phyloP scores from a whole-genome alignment of 2,797 vertebrate genomes.

The Monodelphis domestica region DNA sequence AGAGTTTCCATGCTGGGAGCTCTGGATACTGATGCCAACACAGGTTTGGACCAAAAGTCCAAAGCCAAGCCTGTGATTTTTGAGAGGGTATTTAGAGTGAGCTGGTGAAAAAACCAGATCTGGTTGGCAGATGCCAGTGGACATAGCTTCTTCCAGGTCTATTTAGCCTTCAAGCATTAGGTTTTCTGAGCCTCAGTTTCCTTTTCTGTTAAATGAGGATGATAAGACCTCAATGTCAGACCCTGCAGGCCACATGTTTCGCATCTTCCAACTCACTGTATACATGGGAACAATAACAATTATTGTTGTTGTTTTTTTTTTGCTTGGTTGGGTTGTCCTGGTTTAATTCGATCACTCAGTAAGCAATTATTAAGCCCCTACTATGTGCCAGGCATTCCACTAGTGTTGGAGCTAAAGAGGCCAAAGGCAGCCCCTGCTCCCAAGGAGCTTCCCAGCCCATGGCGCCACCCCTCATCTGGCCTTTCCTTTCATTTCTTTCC shows the following conservation, averaged over 20 bases:
- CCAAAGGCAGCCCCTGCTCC: neutral
- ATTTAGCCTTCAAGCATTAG: no score
- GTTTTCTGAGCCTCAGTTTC: neutral
- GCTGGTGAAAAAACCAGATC: no score
- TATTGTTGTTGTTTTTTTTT: neutral
- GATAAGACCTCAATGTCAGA: neutral
- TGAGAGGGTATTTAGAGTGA: neutral
- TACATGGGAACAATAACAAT: neutral
- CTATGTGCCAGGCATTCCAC: neutral
- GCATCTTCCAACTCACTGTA: neutral
- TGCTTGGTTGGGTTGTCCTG: neutral
- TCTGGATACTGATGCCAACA: neutral
- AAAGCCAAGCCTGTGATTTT: neutral
- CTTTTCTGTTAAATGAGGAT: neutral
- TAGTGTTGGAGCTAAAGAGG: neutral
- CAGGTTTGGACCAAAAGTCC: neutral
- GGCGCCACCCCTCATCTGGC: neutral
- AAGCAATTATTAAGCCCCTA: no score
- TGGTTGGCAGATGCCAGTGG: neutral
- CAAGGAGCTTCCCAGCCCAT: neutral
- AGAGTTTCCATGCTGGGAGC: neutral
- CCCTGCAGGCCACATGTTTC: neutral
- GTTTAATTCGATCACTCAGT: neutral
- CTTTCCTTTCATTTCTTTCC: neutral
- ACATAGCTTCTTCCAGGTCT: no score